Evolutionary conservation across 2,797 vertebrate species (phyloP).

Genomic region (Microctenopoma steveboyesi): DNA sequence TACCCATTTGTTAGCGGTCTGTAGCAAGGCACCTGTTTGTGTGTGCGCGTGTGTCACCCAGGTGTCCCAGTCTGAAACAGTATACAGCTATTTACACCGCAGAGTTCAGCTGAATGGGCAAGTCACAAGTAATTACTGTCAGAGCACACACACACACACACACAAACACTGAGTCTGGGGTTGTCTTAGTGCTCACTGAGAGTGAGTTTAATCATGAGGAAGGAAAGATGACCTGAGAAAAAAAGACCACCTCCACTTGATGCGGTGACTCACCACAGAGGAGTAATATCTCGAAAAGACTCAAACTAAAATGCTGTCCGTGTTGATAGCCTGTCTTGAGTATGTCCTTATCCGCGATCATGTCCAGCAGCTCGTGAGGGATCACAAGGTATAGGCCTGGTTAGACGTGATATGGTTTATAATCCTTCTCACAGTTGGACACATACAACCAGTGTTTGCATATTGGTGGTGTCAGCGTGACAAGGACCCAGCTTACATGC

Average conservation of each 20-base stretch:
- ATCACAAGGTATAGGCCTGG: neutral
- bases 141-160: constrained; percentile 12
- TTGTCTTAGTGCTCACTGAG: constrained; percentile 3
- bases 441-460: neutral
- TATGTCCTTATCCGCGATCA: neutral
- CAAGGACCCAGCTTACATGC: neutral
- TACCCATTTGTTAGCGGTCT: neutral
- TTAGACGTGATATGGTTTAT: neutral
- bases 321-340: neutral
- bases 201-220: constrained; percentile 8
- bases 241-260: constrained; percentile 18
- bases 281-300: neutral
- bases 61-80: constrained; percentile 11
- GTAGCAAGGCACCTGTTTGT: neutral
- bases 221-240: neutral
- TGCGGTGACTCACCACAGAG: constrained; percentile 18
- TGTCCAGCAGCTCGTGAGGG: neutral
- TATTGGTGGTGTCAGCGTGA: neutral
- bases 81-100: constrained; percentile 12
- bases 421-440: constrained; percentile 1
- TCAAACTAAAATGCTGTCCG: neutral
- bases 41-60: neutral
- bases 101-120: constrained; percentile 19
- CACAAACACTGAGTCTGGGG: neutral
- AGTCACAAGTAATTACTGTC: constrained; percentile 29